phyloP scores from a whole-genome alignment of 2,797 vertebrate species.

The Otolemur crassicaudatus region DNA sequence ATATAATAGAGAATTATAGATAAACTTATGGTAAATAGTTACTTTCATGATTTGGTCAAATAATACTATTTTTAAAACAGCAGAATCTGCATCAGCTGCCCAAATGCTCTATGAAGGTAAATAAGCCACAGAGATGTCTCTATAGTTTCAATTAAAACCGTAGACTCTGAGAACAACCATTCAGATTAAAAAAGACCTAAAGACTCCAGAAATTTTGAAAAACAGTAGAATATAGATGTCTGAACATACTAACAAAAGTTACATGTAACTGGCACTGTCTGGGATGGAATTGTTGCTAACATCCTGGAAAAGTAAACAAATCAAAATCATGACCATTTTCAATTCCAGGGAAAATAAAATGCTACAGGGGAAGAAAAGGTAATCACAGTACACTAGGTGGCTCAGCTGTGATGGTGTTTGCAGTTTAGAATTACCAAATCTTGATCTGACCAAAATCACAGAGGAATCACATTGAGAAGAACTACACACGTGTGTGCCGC shows the following conservation, averaged over 20 bases:
- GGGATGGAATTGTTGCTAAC: not conserved
- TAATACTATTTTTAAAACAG: not conserved
- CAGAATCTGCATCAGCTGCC: not conserved
- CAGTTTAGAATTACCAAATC: conserved; percentile 2
- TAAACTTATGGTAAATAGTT: not conserved
- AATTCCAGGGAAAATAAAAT: conserved; percentile 55
- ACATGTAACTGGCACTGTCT: not conserved
- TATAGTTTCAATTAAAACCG: not conserved
- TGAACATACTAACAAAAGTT: not conserved
- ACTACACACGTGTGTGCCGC: accelerated
- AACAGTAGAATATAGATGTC: not conserved
- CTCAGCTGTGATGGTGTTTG: not conserved
- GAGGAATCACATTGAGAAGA: not conserved
- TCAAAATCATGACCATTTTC: conserved; percentile 31
- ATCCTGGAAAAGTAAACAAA: conserved; percentile 29
- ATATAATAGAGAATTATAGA: conserved; percentile 3
- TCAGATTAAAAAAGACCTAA: conserved; percentile 1
- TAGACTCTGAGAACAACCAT: not conserved
- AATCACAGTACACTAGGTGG: not conserved
- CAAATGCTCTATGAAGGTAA: not conserved
- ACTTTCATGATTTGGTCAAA: conserved; percentile 17
- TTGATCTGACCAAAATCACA: not conserved
- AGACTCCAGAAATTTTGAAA: not conserved
- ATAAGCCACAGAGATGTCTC: not conserved
- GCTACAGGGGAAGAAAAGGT: not conserved